A percentile compares a stretch with the other conserved stretches of the same genome.
Conservation (phyloP, 2,797 vertebrate species). For the Acanthurus leucopareius region DNA sequence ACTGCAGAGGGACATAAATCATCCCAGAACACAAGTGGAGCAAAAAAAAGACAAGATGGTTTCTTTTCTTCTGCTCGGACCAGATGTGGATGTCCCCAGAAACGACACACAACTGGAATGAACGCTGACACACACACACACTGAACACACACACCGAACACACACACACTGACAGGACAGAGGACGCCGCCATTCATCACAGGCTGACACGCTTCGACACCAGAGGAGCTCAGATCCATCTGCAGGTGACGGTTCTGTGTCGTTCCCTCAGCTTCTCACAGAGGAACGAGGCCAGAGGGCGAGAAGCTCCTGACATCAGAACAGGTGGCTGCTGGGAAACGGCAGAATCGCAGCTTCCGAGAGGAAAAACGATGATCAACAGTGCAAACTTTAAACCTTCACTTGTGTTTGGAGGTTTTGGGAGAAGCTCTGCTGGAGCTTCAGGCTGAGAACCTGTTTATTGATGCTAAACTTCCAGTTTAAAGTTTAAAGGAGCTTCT, state of each 20-base stretch:
- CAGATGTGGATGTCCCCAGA: not conserved
- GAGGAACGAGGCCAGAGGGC: not conserved
- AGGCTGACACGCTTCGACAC: constrained; percentile 51
- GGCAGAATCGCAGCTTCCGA: not conserved
- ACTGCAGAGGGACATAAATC: constrained; percentile 19
- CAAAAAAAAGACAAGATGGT: constrained; percentile 3
- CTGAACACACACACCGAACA: too few species aligned
- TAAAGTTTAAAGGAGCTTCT: not conserved
- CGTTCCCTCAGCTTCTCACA: constrained; percentile 4
- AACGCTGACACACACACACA: not conserved
- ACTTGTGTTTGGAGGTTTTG: too few species aligned
- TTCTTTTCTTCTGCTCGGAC: not conserved
- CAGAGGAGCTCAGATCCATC: constrained; percentile 29
- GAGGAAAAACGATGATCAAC: not conserved
- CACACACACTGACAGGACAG: not conserved
- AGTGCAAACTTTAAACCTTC: not conserved
- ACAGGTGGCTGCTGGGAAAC: not conserved
- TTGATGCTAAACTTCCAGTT: too few species aligned
- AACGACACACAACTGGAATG: not conserved
- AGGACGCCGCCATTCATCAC: constrained; percentile 35
- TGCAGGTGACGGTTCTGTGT: constrained; percentile 8
- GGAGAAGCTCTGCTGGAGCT: too few species aligned
- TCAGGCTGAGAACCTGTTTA: too few species aligned
- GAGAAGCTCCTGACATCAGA: not conserved
- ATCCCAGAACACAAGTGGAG: constrained; percentile 11